Conservation (phyloP, 2,797 vertebrate genomes). For the Coccyzus lansbergi region DNA sequence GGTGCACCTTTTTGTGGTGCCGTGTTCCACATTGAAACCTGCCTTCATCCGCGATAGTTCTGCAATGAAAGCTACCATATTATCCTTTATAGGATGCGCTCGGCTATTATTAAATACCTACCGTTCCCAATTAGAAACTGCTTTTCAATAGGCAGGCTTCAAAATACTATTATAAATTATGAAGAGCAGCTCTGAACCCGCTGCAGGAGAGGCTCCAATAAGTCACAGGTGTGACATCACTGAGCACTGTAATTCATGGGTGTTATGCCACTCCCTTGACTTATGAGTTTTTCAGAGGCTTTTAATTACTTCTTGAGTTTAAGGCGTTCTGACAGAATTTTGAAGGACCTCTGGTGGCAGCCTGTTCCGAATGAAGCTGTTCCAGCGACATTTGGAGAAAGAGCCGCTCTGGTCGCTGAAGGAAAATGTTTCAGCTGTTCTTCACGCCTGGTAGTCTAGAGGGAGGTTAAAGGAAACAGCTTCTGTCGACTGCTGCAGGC, state of each 20-base stretch:
- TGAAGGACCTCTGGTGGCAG: constrained; percentile 9
- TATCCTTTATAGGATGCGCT: neutral
- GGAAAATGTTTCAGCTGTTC: neutral
- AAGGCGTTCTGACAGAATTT: constrained; percentile 56
- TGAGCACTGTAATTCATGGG: constrained; percentile 36
- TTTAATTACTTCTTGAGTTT: constrained; percentile 55
- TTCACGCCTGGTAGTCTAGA: constrained; percentile 46
- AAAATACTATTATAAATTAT: constrained; percentile 23
- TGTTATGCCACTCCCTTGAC: constrained; percentile 27
- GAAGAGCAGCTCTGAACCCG: constrained; percentile 23
- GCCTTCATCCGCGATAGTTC: neutral
- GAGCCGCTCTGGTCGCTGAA: neutral
- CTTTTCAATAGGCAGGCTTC: constrained; percentile 6
- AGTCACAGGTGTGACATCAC: constrained; percentile 54
- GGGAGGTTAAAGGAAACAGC: constrained; percentile 39
- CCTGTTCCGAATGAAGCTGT: neutral
- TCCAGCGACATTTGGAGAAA: neutral
- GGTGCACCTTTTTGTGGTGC: neutral
- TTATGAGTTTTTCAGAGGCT: constrained; percentile 21
- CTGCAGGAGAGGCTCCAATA: neutral
- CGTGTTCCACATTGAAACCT: neutral
- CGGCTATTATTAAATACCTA: neutral
- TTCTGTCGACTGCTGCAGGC: constrained; percentile 25
- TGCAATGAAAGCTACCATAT: neutral
- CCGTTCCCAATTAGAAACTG: neutral